phyloP scores from a whole-genome alignment of 2,797 vertebrate genomes.

The Orientallactaga sibirica region DNA sequence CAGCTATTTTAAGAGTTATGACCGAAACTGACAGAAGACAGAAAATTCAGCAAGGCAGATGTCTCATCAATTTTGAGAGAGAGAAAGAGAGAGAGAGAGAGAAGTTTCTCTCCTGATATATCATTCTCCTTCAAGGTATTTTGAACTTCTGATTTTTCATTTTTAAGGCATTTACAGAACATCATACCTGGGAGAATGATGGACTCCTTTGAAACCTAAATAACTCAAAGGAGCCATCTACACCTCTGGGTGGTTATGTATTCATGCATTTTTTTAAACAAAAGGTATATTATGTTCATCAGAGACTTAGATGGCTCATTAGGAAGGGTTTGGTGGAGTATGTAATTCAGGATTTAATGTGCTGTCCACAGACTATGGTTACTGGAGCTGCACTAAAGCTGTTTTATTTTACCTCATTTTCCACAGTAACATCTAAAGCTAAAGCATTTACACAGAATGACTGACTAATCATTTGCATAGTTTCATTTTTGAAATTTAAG shows the following conservation, averaged over 20 bases:
- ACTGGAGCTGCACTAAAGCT: slow-evolving; percentile 54
- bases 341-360: slow-evolving; percentile 77
- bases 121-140: slow-evolving; percentile 69
- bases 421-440: slow-evolving; percentile 66
- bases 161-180: slow-evolving; percentile 71
- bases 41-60: slow-evolving; percentile 46
- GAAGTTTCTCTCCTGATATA: slow-evolving; percentile 16
- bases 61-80: slow-evolving; percentile 39
- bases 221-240: slow-evolving; percentile 76
- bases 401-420: slow-evolving; percentile 77
- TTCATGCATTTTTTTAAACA: slow-evolving; percentile 76
- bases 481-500: slow-evolving; percentile 74
- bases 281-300: slow-evolving; percentile 79
- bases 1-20: slow-evolving; percentile 69
- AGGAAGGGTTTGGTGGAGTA: slow-evolving; percentile 75
- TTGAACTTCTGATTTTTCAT: slow-evolving; percentile 78
- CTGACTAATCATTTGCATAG: slow-evolving; percentile 69
- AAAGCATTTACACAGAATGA: slow-evolving; percentile 70
- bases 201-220: slow-evolving; percentile 81
- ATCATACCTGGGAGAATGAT: slow-evolving; percentile 72
- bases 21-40: slow-evolving; percentile 63
- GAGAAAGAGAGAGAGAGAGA: no score
- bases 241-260: slow-evolving; percentile 68
- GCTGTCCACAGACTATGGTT: slow-evolving; percentile 36
- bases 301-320: slow-evolving; percentile 80